These are phyloP conservation scores for Sinocyclocheilus maitianheensis DNA, from an alignment of 2,113 vertebrate species.

Conservation along the genomic window DNA sequence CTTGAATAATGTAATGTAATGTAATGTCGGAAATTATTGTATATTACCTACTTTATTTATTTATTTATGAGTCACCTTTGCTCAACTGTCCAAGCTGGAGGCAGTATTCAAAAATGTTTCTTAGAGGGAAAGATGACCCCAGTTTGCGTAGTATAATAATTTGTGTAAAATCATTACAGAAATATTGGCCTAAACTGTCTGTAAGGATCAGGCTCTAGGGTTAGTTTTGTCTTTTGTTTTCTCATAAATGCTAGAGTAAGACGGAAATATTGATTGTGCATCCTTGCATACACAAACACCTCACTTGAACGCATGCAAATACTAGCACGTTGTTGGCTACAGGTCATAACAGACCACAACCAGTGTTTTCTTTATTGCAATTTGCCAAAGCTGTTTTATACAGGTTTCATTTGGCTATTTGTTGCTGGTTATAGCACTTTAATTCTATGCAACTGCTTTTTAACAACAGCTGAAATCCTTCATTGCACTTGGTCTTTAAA, in stretches of 20 bases:
- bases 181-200: conserved; percentile 5
- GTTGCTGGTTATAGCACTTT: background rate
- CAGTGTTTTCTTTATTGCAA: background rate
- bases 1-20: background rate
- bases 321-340: background rate
- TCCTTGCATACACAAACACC: conserved; percentile 19
- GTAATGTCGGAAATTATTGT: background rate
- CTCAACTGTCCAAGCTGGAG: conserved; percentile 18
- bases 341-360: conserved; percentile 1
- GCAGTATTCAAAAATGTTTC: background rate
- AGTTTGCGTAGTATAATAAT: conserved; percentile 11
- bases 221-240: conserved; percentile 11
- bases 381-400: background rate
- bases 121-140: background rate
- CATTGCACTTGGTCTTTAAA: background rate
- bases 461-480: background rate
- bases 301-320: background rate
- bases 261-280: conserved; percentile 27
- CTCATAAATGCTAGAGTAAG: background rate
- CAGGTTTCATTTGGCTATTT: background rate
- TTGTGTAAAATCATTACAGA: conserved; percentile 26
- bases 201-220: background rate
- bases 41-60: background rate
- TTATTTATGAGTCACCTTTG: conserved; percentile 18
- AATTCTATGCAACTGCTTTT: background rate